Conservation (phyloP, 2,797 vertebrate species). For the Gambelia wislizenii region DNA sequence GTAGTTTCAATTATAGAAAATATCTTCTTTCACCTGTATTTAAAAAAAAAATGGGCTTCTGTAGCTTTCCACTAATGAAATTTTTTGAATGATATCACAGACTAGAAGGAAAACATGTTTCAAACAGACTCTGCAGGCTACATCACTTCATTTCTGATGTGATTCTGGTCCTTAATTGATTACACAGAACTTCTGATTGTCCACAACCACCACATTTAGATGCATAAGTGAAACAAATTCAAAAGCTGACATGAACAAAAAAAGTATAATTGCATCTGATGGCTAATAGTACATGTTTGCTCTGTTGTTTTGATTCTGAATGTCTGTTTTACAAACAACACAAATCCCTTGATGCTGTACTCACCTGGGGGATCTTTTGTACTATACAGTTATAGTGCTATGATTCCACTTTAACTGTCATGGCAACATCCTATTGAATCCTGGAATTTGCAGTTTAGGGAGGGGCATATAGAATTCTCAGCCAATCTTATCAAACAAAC, state of each 20-base stretch:
- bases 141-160: not conserved
- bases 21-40: not conserved
- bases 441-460: too few species aligned
- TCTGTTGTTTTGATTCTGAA: not conserved
- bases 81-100: not conserved
- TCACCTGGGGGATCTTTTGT: not conserved
- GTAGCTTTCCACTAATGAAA: not conserved
- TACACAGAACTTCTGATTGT: not conserved
- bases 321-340: not conserved
- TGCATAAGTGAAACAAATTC: not conserved
- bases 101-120: not conserved
- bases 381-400: too few species aligned
- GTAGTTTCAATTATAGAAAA: slow-evolving; percentile 1
- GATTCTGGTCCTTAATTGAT: not conserved
- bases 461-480: too few species aligned
- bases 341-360: not conserved
- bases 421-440: too few species aligned
- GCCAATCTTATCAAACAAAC: too few species aligned
- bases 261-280: not conserved
- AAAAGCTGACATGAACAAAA: not conserved
- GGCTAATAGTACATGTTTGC: not conserved
- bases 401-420: too few species aligned
- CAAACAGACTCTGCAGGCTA: not conserved
- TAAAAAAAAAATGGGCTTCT: not conserved
- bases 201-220: not conserved